Evolutionary conservation across 2,113 vertebrate genomes (phyloP).

Genomic region (Furnarius figulus): DNA sequence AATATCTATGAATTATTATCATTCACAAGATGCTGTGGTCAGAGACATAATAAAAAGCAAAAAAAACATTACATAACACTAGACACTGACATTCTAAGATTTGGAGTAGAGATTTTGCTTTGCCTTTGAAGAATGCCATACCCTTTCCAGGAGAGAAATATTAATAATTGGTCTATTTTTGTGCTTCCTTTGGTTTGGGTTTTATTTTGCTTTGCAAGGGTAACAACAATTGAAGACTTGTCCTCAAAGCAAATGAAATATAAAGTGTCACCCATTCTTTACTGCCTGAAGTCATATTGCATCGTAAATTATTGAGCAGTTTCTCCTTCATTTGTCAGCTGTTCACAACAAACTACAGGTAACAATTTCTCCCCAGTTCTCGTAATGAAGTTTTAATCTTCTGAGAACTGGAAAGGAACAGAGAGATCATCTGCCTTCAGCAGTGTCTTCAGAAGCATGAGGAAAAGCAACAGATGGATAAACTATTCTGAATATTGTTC

Average conservation of each 20-base stretch:
- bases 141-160: neutral
- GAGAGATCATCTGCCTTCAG: neutral
- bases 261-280: neutral
- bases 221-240: neutral
- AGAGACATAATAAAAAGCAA: neutral
- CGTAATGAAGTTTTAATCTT: neutral
- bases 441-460: neutral
- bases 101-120: neutral
- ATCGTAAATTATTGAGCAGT: neutral
- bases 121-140: neutral
- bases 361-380: neutral
- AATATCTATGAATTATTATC: neutral
- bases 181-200: neutral
- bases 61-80: neutral
- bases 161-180: neutral
- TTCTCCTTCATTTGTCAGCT: neutral
- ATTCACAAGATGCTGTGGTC: neutral
- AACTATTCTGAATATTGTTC: neutral
- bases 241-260: neutral
- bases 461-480: neutral
- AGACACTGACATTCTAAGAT: neutral
- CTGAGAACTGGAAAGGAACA: neutral
- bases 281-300: neutral
- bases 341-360: neutral
- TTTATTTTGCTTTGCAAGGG: neutral